A percentile compares a stretch with the other conserved stretches of the same genome.
phyloP scores from a whole-genome alignment of 2,888 invertebrate species.

The Nomada fucata region DNA sequence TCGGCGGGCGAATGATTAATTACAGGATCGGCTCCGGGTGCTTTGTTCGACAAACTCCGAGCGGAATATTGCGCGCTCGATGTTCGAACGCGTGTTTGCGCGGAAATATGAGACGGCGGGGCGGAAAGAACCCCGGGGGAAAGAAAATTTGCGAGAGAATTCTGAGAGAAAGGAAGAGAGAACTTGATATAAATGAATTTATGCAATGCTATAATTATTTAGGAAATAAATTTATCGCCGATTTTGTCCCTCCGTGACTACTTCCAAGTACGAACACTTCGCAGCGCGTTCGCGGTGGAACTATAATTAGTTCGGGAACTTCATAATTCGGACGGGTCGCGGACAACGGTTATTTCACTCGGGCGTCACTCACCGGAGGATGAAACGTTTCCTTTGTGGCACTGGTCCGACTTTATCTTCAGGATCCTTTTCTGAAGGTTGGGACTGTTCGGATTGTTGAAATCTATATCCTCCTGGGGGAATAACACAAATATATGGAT shows the following conservation, averaged over 20 bases:
- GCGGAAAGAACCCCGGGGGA: neutral
- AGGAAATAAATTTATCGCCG: too few relatives aligned
- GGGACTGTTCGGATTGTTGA: slow-evolving; percentile 71
- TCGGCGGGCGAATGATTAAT: neutral
- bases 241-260: neutral
- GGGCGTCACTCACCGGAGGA: slow-evolving; percentile 34
- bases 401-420: slow-evolving; percentile 70
- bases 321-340: too few relatives aligned
- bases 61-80: neutral
- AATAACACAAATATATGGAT: neutral
- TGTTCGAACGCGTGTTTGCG: neutral
- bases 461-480: slow-evolving; percentile 75
- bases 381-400: slow-evolving; percentile 71
- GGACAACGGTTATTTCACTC: neutral
- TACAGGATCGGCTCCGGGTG: neutral
- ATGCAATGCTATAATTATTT: too few relatives aligned
- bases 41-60: neutral
- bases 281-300: too few relatives aligned
- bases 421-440: slow-evolving; percentile 75
- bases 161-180: too few relatives aligned
- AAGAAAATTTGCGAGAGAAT: neutral
- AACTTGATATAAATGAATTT: too few relatives aligned
- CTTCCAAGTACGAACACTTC: neutral
- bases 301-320: neutral
- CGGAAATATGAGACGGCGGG: neutral